Percentiles rank a stretch among this genome's conserved stretches.
Evolutionary conservation across 2,113 vertebrate genomes (phyloP).

Genomic region (Nesogale talazaci): DNA sequence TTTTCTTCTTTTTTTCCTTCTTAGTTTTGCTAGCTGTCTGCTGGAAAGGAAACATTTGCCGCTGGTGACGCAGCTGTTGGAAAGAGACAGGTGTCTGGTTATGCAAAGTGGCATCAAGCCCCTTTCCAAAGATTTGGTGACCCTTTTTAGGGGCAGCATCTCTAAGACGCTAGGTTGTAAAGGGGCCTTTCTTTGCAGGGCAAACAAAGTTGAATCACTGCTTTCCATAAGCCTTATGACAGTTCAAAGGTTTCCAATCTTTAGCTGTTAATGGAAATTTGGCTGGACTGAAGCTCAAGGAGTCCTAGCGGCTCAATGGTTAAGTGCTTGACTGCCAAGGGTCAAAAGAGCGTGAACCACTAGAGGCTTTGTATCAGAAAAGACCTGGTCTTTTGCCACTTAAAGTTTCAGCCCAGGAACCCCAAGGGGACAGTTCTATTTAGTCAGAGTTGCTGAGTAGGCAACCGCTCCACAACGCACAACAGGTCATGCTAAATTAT

Average conservation of each 20-base stretch:
- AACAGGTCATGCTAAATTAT: no score
- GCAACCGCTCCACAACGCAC: neutral
- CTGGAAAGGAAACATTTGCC: slow-evolving; percentile 40
- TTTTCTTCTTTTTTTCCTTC: slow-evolving; percentile 18
- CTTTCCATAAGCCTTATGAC: slow-evolving; percentile 36
- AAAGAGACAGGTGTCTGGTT: slow-evolving; percentile 41
- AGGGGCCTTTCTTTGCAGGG: neutral
- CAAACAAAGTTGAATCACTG: slow-evolving; percentile 10
- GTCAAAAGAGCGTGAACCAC: neutral
- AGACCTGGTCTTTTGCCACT: neutral
- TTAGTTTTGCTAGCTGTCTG: slow-evolving; percentile 6
- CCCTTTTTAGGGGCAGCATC: neutral
- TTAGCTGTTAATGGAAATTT: slow-evolving; percentile 4
- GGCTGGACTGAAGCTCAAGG: neutral
- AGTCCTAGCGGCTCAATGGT: neutral
- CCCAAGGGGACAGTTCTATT: neutral
- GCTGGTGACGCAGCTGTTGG: neutral
- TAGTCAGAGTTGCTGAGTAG: neutral
- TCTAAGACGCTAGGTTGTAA: slow-evolving; percentile 28
- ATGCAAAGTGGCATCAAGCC: neutral
- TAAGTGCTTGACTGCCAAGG: neutral
- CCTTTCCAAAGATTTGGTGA: neutral
- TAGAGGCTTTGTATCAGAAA: neutral
- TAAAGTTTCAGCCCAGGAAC: neutral
- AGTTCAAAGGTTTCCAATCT: slow-evolving; percentile 9